A percentile compares a stretch with the other conserved stretches of the same genome.
These are phyloP conservation scores for Atrichornis clamosus DNA, from an alignment of 2,113 vertebrate species.

Conservation along the genomic window DNA sequence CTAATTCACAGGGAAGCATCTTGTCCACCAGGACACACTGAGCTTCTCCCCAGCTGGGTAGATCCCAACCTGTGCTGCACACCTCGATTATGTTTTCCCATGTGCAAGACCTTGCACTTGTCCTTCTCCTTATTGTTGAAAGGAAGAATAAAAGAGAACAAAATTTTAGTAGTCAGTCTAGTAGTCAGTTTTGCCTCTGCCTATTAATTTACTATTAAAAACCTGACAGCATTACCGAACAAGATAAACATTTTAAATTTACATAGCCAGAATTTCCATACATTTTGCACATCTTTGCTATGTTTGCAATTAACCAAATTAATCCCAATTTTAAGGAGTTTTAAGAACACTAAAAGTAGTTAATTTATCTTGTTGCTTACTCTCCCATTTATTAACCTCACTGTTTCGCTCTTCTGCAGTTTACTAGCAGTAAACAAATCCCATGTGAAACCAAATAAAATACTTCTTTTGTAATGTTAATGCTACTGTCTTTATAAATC, in stretches of 20 bases:
- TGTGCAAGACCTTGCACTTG: background rate
- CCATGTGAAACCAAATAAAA: constrained; percentile 37
- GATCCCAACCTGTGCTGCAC: no score
- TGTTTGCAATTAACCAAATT: constrained; percentile 39
- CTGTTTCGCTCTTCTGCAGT: background rate
- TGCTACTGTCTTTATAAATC: constrained; percentile 50
- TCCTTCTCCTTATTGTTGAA: background rate
- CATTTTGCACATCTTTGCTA: background rate
- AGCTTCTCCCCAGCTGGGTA: no score
- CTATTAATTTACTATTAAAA: background rate
- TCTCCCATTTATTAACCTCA: constrained; percentile 38
- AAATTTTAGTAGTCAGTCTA: background rate
- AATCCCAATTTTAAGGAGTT: constrained; percentile 9
- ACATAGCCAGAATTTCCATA: background rate
- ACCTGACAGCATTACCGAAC: background rate
- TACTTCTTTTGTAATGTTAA: constrained; percentile 63
- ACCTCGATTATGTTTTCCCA: no score
- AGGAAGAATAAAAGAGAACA: background rate
- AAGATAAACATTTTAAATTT: background rate
- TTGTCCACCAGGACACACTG: no score
- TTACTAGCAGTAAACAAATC: constrained; percentile 54
- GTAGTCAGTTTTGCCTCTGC: background rate
- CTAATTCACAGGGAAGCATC: no score
- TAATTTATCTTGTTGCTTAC: background rate
- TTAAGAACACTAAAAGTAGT: background rate